These are phyloP conservation scores for Pelodiscus sinensis DNA, from an alignment of 2,113 vertebrate species.

Conservation along the genomic window DNA sequence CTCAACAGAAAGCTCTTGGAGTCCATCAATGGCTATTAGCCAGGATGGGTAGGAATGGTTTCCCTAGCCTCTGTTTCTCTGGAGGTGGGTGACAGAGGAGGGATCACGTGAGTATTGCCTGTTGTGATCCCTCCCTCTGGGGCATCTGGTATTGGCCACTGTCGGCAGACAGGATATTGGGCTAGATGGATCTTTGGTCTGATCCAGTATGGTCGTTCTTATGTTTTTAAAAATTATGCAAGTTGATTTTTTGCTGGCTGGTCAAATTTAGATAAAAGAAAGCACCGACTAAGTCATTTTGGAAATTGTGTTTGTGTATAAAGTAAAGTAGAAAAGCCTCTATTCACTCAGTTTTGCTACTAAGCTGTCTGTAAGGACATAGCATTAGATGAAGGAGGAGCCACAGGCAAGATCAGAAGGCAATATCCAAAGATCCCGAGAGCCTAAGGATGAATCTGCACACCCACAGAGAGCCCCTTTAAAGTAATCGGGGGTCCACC, in stretches of 20 bases:
- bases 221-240: neutral
- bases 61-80: too few relatives aligned
- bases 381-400: neutral
- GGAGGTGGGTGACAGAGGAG: too few relatives aligned
- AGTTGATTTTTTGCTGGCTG: neutral
- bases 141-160: too few relatives aligned
- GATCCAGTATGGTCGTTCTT: too few relatives aligned
- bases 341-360: neutral
- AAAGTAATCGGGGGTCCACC: rapidly evolving
- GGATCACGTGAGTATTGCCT: too few relatives aligned
- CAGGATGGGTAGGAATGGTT: too few relatives aligned
- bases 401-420: neutral
- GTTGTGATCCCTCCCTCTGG: too few relatives aligned
- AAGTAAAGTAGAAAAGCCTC: neutral
- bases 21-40: too few relatives aligned
- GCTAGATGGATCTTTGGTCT: too few relatives aligned
- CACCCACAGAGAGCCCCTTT: rapidly evolving
- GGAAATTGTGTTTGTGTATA: neutral
- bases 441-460: neutral
- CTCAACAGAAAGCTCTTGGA: too few relatives aligned
- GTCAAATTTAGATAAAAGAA: neutral
- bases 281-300: neutral
- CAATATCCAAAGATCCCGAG: neutral
- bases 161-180: too few relatives aligned
- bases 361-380: neutral